Evolutionary conservation across 2,797 vertebrate species (phyloP), one percentile per base, ranked within the genome.

Genomic region (Tenualosa thibaudeaui): DNA sequence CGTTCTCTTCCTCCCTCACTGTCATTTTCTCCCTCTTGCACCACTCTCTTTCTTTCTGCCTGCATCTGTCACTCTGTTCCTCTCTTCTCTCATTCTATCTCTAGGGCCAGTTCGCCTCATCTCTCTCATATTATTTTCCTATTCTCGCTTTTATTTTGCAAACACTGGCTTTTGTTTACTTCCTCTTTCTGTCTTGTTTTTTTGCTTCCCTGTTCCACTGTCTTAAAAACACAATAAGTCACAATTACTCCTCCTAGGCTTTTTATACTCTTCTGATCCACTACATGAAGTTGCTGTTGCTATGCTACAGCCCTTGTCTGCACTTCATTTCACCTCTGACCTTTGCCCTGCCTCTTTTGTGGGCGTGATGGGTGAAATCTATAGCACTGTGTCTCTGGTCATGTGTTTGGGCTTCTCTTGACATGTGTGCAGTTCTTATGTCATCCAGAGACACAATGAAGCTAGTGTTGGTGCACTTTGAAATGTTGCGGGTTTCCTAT

Each of bases 321-420:
- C 31, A 75, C 71, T 78, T 43, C 6, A 0, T 0, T 78, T 78
- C 40, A 46, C 68, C 68, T 43, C 40, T 46, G 3, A 78, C 71
- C 71, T 78, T 46, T 46, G 40, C 71, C 71, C 6, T 46, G 71
- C 71, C 2, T 43, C 37, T 78, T 40, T 19, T 78, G 71, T 43
- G 13, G 65, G 31, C 65, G 37, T 78, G 71, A 78, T 78, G 19
- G 37, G 5, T 78, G 71, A 78, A 78, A 78, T 78, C 71, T 22
- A 43, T 78, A 78, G 40, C 71, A 78, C 40, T 71, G 65, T 71
- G 26, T 17, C 65, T 17, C 15, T 13, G 71, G 37, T 75, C 68
- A 37, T 31, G 68, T 78, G 71, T 78, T 78, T 75, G 37, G 68
- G 43, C 68, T 43, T 43, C 31, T 46, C 71, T 43, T 43, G 40